Evolutionary conservation across 1,140 invertebrate genomes (phyloP).

Genomic region (Pseudoatta argentina): DNA sequence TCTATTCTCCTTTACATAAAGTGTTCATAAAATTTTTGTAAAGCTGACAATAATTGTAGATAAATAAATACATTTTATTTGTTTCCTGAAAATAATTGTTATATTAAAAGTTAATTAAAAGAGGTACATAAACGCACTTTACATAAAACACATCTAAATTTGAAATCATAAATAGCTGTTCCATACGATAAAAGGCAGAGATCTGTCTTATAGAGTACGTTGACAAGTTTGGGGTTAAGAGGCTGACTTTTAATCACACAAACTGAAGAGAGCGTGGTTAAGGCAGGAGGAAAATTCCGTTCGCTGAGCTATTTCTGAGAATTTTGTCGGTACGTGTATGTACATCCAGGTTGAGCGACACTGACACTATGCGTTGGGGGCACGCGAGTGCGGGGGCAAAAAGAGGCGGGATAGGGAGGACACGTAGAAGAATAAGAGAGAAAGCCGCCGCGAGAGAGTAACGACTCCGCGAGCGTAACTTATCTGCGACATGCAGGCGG

Average conservation of each 20-base stretch:
- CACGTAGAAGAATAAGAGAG: slow-evolving; percentile 28
- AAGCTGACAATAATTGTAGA: not conserved
- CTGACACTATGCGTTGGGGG: slow-evolving; percentile 17
- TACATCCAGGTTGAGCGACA: slow-evolving; percentile 40
- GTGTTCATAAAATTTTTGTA: not conserved
- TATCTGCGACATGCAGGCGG: slow-evolving; percentile 72
- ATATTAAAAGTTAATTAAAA: not conserved
- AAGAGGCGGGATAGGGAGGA: slow-evolving; percentile 5
- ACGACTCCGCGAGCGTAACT: slow-evolving; percentile 68
- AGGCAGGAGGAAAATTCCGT: slow-evolving; percentile 37
- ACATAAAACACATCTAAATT: not conserved
- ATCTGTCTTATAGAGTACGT: not conserved
- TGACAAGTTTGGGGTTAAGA: slow-evolving; percentile 7
- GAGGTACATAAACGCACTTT: not conserved
- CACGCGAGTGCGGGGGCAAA: slow-evolving; percentile 33
- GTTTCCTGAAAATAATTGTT: too few relatives aligned
- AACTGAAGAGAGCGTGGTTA: not conserved
- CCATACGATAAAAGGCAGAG: not conserved
- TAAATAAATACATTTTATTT: too few relatives aligned
- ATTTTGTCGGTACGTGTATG: slow-evolving; percentile 18
- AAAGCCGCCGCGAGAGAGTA: slow-evolving; percentile 47
- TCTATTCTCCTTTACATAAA: not conserved
- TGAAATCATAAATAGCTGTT: slow-evolving; percentile 21
- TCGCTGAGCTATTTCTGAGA: slow-evolving; percentile 13
- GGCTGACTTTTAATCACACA: slow-evolving; percentile 29